Evolutionary conservation across 2,113 vertebrate genomes (phyloP).

Genomic region (Merops nubicus): DNA sequence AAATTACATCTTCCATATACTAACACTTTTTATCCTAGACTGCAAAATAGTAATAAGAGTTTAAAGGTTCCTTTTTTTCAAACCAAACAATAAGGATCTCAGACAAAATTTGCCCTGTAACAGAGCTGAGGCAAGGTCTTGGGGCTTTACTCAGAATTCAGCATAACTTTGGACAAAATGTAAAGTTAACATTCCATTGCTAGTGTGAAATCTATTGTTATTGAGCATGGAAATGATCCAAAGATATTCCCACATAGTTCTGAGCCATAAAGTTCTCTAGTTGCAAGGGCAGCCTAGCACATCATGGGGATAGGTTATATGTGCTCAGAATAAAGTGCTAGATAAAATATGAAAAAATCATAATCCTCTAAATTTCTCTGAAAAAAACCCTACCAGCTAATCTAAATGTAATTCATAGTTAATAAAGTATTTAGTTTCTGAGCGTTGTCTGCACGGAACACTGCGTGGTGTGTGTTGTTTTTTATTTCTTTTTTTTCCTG

Average conservation of each 20-base stretch:
- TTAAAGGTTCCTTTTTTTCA: not conserved
- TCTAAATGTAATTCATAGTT: not conserved
- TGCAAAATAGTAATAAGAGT: no score
- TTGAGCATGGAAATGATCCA: not conserved
- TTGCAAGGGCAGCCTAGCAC: not conserved
- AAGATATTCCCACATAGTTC: not conserved
- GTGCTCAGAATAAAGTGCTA: not conserved
- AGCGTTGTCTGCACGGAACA: not conserved
- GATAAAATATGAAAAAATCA: not conserved
- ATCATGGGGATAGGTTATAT: not conserved
- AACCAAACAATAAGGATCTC: not conserved
- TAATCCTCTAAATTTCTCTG: not conserved
- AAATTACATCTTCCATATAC: not conserved
- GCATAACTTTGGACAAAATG: not conserved
- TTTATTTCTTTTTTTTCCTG: not conserved
- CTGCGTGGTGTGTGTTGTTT: not conserved
- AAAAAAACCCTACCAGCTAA: not conserved
- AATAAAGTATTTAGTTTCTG: not conserved
- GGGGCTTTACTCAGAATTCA: not conserved
- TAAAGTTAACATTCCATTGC: not conserved
- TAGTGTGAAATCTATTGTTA: not conserved
- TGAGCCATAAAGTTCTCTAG: not conserved
- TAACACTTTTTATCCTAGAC: not conserved
- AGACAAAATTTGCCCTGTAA: not conserved
- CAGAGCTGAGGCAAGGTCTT: not conserved